Base-by-base conservation (phyloP, 1,140 invertebrate species). In the Hormaphis cornu region DNA sequence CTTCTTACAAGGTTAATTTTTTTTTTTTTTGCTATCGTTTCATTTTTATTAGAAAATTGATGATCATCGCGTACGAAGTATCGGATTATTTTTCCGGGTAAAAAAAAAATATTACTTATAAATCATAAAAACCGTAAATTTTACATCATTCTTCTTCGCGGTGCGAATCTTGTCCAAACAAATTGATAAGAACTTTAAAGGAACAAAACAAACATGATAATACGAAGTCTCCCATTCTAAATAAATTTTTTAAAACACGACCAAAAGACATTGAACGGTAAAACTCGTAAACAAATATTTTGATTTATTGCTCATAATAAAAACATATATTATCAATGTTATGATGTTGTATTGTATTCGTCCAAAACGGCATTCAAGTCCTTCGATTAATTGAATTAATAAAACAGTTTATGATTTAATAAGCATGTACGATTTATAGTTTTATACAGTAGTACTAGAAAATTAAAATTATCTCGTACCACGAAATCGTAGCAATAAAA, bases 401-500 rank as follows among this genome's bases (percentile, higher is more conserved):
- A 18, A 61, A 20, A 26, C 14, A 24, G 9, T 28, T 61, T 46
- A 33, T 44, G 30, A 46, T 20, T 63, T 46, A 46, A 46, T 14
- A 28, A 18, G 3, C 12, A 18, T 20, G 26, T 37, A 37, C 30
- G 18, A 28, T 61, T 61, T 46, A 61, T 30, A 61, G 30, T 46
- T 46, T 24, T 16, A 61, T 61, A 30, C 9, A 20, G 7, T 48
- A 24, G 42, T 24, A 59, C 18, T 44, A 7, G 3, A 2, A 33
- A 30, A 46, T 63, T 33, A 14, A 12, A 46, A 63, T 18, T 22
- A 63, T 44, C 10, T 18, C 18, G 8, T 20, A 10, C 30, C 9
- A 63, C n/a, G 30, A 26, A 33, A 61, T 4, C 16, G 44, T 44
- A 40, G 42, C 37, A 46, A 46, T 30, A 61, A 63, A 59, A 61